Evolutionary conservation across 2,888 invertebrate species (phyloP), one percentile per base, ranked within the genome.

Genomic region (Watsonalla binaria): DNA sequence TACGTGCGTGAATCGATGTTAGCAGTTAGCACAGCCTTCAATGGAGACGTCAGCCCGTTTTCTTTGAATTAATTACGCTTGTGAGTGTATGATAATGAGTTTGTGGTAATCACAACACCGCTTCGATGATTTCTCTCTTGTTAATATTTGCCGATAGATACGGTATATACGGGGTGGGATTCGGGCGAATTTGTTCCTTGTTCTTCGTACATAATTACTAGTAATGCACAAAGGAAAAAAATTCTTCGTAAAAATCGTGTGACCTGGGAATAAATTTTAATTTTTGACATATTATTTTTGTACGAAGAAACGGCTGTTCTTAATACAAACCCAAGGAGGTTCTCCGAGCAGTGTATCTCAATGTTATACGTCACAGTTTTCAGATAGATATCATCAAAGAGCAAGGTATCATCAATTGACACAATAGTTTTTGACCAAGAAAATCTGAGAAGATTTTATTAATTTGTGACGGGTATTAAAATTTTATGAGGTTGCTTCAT

Each of bases 31-130:
- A 6, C 0, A 24, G 54, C 54, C 55, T 47, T 52, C 48, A 37
- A 48, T 34, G 45, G 47, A 59, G 58, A 57, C 62, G 68, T 63
- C 64, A 64, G 65, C 63, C 62, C 70, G 67, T 74, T 80, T 78
- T 78, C 73, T 76, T 76, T 73, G 76, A 78, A 80, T 82, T 78
- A 80, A 82, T 83, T 80, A 78, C 63, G 61, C 62, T 63, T 62
- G 70, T 66, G 65, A 71, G 68, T 71, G 62, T 68, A 66, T 70
- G 72, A 68, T 76, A 76, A 74, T 75, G 69, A 68, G 48, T 34
- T 37, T 37, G 49, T 39, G 49, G 35, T 37, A 49, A 49, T 49
- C 49, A 49, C 34, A 34, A 13, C 37, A 15, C 49, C 49, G 49
- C 49, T n/a, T 49, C 49, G 14, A 49, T 37, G 49, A 49, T 49